phyloP scores from a whole-genome alignment of 2,113 vertebrate species.

The Eidolon helvum region DNA sequence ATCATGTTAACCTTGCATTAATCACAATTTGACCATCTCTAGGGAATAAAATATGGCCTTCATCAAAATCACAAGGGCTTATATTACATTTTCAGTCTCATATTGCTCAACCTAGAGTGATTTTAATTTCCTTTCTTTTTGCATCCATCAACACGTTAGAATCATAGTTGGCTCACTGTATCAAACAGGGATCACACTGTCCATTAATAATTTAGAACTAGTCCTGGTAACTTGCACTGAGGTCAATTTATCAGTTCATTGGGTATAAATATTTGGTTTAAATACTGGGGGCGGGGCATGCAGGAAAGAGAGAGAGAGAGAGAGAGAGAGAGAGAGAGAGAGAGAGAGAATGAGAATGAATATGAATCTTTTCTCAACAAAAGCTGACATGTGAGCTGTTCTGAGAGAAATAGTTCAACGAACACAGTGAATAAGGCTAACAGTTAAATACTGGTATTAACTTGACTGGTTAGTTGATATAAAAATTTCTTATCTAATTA shows the following conservation, averaged over 20 bases:
- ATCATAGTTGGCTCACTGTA: background rate
- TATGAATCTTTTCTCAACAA: background rate
- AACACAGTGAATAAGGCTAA: background rate
- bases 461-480: background rate
- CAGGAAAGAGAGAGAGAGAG: background rate
- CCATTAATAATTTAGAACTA: slow-evolving; percentile 1
- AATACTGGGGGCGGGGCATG: too few species aligned
- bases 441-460: background rate
- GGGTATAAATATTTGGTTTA: background rate
- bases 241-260: background rate
- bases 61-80: background rate
- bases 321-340: background rate
- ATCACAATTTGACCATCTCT: background rate
- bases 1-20: background rate
- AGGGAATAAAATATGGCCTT: background rate
- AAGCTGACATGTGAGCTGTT: slow-evolving; percentile 29
- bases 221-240: background rate
- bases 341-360: too few species aligned
- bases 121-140: background rate
- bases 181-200: background rate
- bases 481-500: slow-evolving; percentile 28
- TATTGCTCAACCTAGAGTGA: background rate
- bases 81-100: background rate
- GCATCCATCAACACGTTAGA: background rate
- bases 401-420: background rate